A percentile compares a stretch with the other conserved stretches of the same genome.
phyloP scores from a whole-genome alignment of 2,888 invertebrate genomes.

The Hyppa rectilinea region DNA sequence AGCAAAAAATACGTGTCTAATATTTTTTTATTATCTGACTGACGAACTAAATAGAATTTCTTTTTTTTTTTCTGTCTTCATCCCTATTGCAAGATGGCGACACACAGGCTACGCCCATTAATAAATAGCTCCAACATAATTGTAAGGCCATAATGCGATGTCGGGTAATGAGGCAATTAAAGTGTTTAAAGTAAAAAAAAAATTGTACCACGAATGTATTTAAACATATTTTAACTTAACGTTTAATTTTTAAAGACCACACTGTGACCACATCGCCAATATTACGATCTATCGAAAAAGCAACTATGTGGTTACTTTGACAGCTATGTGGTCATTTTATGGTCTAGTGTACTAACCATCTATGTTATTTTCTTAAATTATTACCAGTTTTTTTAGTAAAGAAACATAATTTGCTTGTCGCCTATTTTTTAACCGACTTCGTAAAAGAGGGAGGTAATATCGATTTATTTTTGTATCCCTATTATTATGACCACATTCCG shows the following conservation, averaged over 20 bases:
- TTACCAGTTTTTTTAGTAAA: slow-evolving; percentile 31
- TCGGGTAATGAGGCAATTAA: too few species aligned
- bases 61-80: too few species aligned
- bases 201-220: slow-evolving; percentile 16
- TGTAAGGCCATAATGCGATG: too few species aligned
- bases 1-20: too few species aligned
- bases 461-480: slow-evolving; percentile 25
- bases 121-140: too few species aligned
- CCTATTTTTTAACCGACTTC: slow-evolving; percentile 34
- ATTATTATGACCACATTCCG: not conserved
- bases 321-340: not conserved
- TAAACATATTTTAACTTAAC: not conserved
- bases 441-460: slow-evolving; percentile 7
- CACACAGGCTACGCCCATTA: too few species aligned
- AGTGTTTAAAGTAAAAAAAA: not conserved
- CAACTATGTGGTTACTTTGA: too few species aligned
- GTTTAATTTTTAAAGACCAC: not conserved
- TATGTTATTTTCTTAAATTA: slow-evolving; percentile 26
- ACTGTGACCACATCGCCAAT: not conserved
- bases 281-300: not conserved
- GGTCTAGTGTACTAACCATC: not conserved
- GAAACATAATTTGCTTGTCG: slow-evolving; percentile 36
- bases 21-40: too few species aligned
- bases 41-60: too few species aligned
- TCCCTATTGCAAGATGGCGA: too few species aligned